phyloP scores from a whole-genome alignment of 2,888 invertebrate species.

The Tenthredo mesomela region DNA sequence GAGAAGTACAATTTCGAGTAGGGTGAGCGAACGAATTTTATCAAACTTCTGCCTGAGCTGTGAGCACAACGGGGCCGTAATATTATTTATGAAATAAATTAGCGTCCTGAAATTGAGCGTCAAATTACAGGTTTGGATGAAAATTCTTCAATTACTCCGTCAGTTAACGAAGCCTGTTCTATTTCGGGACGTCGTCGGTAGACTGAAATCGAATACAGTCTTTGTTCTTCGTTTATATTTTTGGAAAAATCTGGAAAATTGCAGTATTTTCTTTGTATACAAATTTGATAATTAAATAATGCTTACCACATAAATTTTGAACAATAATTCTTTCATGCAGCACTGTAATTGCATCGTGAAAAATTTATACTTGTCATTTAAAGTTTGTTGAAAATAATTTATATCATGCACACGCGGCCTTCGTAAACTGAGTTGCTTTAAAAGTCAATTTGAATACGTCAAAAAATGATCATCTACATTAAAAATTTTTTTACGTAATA shows the following conservation, averaged over 20 bases:
- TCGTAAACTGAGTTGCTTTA: neutral
- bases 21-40: neutral
- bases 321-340: neutral
- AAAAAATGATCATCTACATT: neutral
- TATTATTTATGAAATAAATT: slow-evolving; percentile 30
- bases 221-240: neutral
- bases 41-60: neutral
- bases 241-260: neutral
- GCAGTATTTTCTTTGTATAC: neutral
- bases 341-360: neutral
- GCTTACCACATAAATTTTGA: neutral
- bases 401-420: neutral
- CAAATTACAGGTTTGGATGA: slow-evolving; percentile 17
- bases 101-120: slow-evolving; percentile 7
- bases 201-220: neutral
- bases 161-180: slow-evolving; percentile 29
- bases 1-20: slow-evolving; percentile 1
- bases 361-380: neutral
- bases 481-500: neutral
- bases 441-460: slow-evolving; percentile 8
- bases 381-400: neutral
- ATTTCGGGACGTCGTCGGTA: slow-evolving; percentile 11
- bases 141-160: slow-evolving; percentile 25
- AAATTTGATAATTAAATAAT: neutral
- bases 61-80: neutral